Evolutionary conservation across 2,113 vertebrate species (phyloP).

Genomic region (Morone saxatilis): DNA sequence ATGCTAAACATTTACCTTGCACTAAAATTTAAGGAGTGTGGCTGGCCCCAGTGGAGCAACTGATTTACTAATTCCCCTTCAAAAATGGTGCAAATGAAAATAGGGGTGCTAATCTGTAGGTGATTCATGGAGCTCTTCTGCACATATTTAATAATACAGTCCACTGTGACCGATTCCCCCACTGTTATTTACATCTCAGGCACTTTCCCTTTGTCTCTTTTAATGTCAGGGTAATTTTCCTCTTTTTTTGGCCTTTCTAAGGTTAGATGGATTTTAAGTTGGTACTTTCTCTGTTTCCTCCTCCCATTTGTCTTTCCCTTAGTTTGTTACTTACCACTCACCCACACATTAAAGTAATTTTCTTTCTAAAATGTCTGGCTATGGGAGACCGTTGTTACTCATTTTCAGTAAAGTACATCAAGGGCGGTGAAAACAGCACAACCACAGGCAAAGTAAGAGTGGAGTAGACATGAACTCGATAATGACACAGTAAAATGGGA

Average conservation of each 20-base stretch:
- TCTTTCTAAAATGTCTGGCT: not conserved
- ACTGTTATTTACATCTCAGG: slow-evolving; percentile 11
- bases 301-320: slow-evolving; percentile 2
- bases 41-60: slow-evolving; percentile 37
- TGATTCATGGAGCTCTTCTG: slow-evolving; percentile 1
- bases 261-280: slow-evolving; percentile 19
- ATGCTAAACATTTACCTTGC: slow-evolving; percentile 45
- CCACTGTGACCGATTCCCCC: slow-evolving; percentile 12
- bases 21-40: slow-evolving; percentile 42
- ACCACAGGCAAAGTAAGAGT: not conserved
- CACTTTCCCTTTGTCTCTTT: slow-evolving; percentile 16
- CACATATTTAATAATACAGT: slow-evolving; percentile 29
- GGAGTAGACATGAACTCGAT: not conserved
- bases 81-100: slow-evolving; percentile 30
- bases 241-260: slow-evolving; percentile 8
- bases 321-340: slow-evolving; percentile 15
- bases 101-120: slow-evolving; percentile 9
- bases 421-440: not conserved
- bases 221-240: slow-evolving; percentile 34
- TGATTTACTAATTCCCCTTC: slow-evolving; percentile 38
- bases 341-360: slow-evolving; percentile 4
- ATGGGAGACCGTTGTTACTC: not conserved
- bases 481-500: slow-evolving; percentile 1
- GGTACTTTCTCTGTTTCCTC: not conserved
- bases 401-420: not conserved